Conservation (phyloP, 2,113 vertebrate genomes). For the Phalacrocorax pelagicus region DNA sequence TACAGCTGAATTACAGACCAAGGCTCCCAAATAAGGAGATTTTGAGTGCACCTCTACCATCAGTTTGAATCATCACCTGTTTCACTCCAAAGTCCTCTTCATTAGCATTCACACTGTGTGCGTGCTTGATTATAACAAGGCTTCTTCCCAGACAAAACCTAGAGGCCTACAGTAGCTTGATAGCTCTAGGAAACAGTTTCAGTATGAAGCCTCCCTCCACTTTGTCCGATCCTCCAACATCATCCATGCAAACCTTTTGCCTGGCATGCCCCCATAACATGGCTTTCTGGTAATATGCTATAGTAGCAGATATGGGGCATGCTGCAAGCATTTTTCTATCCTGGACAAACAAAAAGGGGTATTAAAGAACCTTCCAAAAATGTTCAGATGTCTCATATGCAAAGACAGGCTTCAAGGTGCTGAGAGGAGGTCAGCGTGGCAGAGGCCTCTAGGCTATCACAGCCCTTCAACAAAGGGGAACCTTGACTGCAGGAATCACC, state of each 20-base stretch:
- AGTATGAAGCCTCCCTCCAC: not conserved
- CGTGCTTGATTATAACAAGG: not conserved
- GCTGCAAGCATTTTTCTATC: not conserved
- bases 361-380: not conserved
- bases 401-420: not conserved
- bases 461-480: not conserved
- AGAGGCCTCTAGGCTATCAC: not conserved
- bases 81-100: not conserved
- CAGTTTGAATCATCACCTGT: not conserved
- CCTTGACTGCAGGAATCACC: not conserved
- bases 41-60: not conserved
- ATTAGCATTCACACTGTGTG: not conserved
- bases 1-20: not conserved
- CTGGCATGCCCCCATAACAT: not conserved
- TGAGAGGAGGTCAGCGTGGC: fast-evolving
- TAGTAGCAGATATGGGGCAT: not conserved
- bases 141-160: not conserved
- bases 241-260: not conserved
- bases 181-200: not conserved
- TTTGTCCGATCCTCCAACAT: not conserved
- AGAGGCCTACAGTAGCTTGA: not conserved
- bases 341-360: not conserved
- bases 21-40: not conserved
- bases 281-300: not conserved
- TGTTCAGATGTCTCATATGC: not conserved